phyloP scores from a whole-genome alignment of 2,888 invertebrate species.

The Atethmia centrago region DNA sequence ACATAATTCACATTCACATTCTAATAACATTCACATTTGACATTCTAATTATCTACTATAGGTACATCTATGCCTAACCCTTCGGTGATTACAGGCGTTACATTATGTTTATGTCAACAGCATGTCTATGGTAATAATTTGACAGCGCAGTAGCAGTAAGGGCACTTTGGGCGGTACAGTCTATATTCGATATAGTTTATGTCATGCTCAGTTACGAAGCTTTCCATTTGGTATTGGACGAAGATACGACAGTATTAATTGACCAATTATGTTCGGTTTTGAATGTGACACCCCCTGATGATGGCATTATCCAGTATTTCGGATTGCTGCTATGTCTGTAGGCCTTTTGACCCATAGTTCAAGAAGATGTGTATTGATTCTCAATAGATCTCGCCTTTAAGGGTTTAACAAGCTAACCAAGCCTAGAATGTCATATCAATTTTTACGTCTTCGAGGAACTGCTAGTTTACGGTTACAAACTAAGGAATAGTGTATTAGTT shows the following conservation, averaged over 20 bases:
- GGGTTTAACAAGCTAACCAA: not conserved
- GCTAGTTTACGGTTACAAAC: not conserved
- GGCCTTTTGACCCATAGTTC: not conserved
- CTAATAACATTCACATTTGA: too few species aligned
- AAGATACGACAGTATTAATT: not conserved
- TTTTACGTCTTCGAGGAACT: not conserved
- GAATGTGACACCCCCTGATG: not conserved
- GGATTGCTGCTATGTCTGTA: not conserved
- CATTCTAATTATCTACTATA: too few species aligned
- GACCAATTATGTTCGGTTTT: not conserved
- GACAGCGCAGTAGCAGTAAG: too few species aligned
- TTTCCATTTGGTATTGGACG: not conserved
- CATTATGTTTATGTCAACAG: too few species aligned
- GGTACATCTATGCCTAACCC: too few species aligned
- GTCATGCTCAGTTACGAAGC: too few species aligned
- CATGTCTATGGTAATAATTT: too few species aligned
- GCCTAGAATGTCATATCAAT: not conserved
- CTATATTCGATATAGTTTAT: too few species aligned
- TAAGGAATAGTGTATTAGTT: not conserved
- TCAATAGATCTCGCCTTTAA: conserved; percentile 19
- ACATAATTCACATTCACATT: too few species aligned
- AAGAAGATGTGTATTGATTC: conserved; percentile 8
- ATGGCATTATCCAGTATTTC: not conserved
- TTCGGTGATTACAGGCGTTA: too few species aligned
- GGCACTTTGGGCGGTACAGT: too few species aligned